Evolutionary conservation across 2,797 vertebrate species (phyloP).

Genomic region (Crenuchus spilurus): DNA sequence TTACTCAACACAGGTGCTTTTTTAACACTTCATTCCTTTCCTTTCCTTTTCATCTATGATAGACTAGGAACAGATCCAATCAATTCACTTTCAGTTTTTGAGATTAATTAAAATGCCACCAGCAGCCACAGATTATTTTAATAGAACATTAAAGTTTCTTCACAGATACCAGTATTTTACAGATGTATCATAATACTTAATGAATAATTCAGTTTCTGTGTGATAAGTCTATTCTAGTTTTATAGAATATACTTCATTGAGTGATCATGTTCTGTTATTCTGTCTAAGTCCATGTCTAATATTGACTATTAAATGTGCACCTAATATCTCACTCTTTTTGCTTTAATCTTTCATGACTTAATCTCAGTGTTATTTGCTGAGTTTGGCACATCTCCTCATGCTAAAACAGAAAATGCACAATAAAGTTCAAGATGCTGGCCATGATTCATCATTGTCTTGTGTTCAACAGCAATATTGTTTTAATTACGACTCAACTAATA

Average conservation of each 20-base stretch:
- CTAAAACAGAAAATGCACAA: neutral
- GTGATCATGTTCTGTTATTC: neutral
- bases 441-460: neutral
- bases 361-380: neutral
- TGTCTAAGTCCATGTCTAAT: too few species aligned
- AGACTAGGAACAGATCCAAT: neutral
- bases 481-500: too few species aligned
- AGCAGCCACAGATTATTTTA: too few species aligned
- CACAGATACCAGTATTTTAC: too few species aligned
- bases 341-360: neutral
- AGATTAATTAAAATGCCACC: too few species aligned
- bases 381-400: neutral
- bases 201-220: too few species aligned
- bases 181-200: too few species aligned
- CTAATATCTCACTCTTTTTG: neutral
- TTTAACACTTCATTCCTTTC: neutral
- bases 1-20: constrained; percentile 53
- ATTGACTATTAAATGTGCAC: neutral
- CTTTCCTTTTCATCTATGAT: neutral
- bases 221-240: too few species aligned
- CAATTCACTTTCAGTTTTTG: neutral
- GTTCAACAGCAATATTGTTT: neutral
- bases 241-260: too few species aligned
- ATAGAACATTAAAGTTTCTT: too few species aligned
- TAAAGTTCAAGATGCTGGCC: too few species aligned